Base-by-base conservation (phyloP, 64 coral and sea anemone genomes). In the Stichodactyla helianthus region DNA sequence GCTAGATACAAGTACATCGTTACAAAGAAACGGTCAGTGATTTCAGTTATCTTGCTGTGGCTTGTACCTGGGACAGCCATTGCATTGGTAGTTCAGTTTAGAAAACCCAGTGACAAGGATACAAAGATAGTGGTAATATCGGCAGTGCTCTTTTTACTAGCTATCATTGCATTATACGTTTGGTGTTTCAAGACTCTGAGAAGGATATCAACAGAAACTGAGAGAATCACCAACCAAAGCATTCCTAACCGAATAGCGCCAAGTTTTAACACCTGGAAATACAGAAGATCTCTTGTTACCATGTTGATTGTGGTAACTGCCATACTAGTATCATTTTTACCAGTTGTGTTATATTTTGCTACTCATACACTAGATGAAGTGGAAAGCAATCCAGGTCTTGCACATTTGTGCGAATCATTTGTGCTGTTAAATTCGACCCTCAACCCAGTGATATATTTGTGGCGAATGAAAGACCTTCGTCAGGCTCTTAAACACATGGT, bases 391-490 rank as follows among this genome's bases (percentile, higher is more conserved):
- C 27, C 25, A 52, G 54, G 6, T 28, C 22, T 55, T 19, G 0
- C 63, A 58, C 17, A 63, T 18, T 61, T 85, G 10, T 15, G 62
- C 19, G 62, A 63, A 22, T 85, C 51, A 50, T 59, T 85, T 19
- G 59, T 85, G 14, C 55, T 85, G 4, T 26, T 64, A 10, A 63
- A 18, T 65, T 85, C 83, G 11, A 63, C 83, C 16, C 23, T 85
- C 14, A 85, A 85, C 53, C 83, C 83, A 7, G 2, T 64, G 28
- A 25, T 65, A 20, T 85, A 85, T 63, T 57, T 85, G 10, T 85
- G 83, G 83, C 58, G 83, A 65, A 85, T 85, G 83, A 85, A 63
- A 65, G 83, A 64, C 23, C 58, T 85, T 31, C 25, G 57, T 6
- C 58, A 61, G 12, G 83, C 28, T 50, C 19, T 85, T 85, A 50